These are phyloP conservation scores for Hydrotaea diabolus DNA, from an alignment of 2,888 invertebrate genomes.

Conservation along the genomic window DNA sequence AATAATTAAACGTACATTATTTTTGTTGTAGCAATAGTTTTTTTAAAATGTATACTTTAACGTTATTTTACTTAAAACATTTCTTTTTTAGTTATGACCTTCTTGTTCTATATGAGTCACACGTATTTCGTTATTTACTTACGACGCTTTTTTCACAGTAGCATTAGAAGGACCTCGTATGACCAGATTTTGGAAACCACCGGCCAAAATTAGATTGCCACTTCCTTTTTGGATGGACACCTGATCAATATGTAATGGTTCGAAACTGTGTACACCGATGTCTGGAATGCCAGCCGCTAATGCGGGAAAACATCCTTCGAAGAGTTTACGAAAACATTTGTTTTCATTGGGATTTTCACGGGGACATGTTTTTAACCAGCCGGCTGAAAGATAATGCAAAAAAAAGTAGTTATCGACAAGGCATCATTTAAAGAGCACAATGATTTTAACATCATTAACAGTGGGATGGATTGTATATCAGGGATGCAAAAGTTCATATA, in stretches of 20 bases:
- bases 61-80: too few relatives aligned
- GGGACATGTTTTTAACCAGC: constrained; percentile 82
- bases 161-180: constrained; percentile 84
- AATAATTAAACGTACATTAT: too few relatives aligned
- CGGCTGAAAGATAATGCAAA: constrained; percentile 79
- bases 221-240: constrained; percentile 83
- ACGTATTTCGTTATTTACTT: constrained; percentile 32
- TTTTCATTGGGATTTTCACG: constrained; percentile 82
- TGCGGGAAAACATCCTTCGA: constrained; percentile 83
- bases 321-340: constrained; percentile 82
- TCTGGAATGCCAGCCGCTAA: constrained; percentile 84
- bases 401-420: too few relatives aligned
- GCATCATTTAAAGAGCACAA: too few relatives aligned
- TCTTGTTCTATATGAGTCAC: too few relatives aligned
- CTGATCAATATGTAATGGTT: constrained; percentile 82
- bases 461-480: too few relatives aligned
- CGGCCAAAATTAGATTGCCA: constrained; percentile 82
- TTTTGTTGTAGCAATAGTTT: too few relatives aligned
- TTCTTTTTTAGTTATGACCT: too few relatives aligned
- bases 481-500: too few relatives aligned
- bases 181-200: constrained; percentile 82
- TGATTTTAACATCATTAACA: too few relatives aligned
- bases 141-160: constrained; percentile 79
- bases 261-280: constrained; percentile 83
- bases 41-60: too few relatives aligned